These are phyloP conservation scores for Poecilia latipinna DNA, from an alignment of 2,113 vertebrate genomes.

Conservation along the genomic window DNA sequence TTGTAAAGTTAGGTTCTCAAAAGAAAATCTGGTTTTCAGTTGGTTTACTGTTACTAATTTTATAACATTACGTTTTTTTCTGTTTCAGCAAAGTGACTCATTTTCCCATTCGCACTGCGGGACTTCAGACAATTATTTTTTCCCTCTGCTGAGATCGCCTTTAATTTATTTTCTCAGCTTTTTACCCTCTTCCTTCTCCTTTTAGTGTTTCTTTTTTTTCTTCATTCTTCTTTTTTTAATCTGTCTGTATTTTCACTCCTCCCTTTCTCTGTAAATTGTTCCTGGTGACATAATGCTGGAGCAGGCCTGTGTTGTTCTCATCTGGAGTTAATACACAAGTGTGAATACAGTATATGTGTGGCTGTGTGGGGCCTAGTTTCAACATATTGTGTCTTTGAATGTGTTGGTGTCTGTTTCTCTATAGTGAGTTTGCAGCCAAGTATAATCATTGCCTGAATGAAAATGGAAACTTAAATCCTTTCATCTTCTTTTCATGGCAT, in stretches of 20 bases:
- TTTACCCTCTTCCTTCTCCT: too few species aligned
- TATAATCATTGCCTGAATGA: slow-evolving; percentile 54
- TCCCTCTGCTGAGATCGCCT: too few species aligned
- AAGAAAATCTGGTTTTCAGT: neutral
- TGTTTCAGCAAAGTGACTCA: neutral
- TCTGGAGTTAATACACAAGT: slow-evolving; percentile 57
- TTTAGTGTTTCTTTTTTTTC: neutral
- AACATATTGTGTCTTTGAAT: neutral
- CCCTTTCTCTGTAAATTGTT: slow-evolving; percentile 8
- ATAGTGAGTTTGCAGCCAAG: slow-evolving; percentile 33
- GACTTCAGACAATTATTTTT: neutral
- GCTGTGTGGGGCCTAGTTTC: slow-evolving; percentile 32
- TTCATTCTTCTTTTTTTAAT: slow-evolving; percentile 9
- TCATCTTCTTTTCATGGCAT: slow-evolving; percentile 62
- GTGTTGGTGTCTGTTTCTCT: neutral
- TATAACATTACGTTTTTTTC: slow-evolving; percentile 4
- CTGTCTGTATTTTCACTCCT: slow-evolving; percentile 32
- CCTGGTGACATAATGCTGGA: slow-evolving; percentile 52
- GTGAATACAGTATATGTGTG: neutral
- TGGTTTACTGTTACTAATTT: neutral
- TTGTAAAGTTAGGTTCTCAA: slow-evolving; percentile 23
- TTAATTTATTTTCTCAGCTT: neutral
- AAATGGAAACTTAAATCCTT: slow-evolving; percentile 38
- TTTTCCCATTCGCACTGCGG: slow-evolving; percentile 21
- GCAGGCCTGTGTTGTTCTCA: slow-evolving; percentile 40